Evolutionary conservation across 2,888 invertebrate genomes (phyloP).

Genomic region (Plebejus anna): DNA sequence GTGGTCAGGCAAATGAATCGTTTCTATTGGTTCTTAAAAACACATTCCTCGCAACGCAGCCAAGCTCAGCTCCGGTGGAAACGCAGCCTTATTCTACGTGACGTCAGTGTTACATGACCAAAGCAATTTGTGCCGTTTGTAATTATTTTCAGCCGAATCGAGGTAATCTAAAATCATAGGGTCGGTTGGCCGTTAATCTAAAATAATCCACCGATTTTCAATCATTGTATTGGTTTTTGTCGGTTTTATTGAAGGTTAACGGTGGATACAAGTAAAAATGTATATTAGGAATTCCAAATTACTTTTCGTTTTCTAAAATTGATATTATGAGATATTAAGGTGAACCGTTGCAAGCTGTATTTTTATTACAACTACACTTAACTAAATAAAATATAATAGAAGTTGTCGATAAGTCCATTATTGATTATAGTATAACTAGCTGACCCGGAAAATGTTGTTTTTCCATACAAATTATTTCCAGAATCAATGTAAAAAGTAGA

Average conservation of each 20-base stretch:
- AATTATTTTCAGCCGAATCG: slow-evolving; percentile 19
- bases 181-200: neutral
- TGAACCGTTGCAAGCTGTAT: neutral
- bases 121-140: slow-evolving; percentile 25
- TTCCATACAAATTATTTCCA: no score
- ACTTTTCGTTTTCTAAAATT: neutral
- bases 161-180: slow-evolving; percentile 24
- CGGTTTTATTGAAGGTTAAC: neutral
- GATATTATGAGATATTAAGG: neutral
- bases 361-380: neutral
- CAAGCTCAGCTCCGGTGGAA: no score
- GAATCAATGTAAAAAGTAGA: no score
- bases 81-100: neutral
- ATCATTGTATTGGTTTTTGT: slow-evolving; percentile 13
- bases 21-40: no score
- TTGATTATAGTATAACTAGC: no score
- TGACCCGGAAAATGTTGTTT: no score
- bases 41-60: no score
- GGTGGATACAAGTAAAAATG: neutral
- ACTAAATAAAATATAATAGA: no score
- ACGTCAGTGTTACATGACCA: slow-evolving; percentile 23
- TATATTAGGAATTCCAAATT: neutral
- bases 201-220: slow-evolving; percentile 9
- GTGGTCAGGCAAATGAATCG: no score
- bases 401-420: no score